These are phyloP conservation scores for Mallateleia sp. DNA, from an alignment of 2,888 invertebrate species.

Conservation along the genomic window DNA sequence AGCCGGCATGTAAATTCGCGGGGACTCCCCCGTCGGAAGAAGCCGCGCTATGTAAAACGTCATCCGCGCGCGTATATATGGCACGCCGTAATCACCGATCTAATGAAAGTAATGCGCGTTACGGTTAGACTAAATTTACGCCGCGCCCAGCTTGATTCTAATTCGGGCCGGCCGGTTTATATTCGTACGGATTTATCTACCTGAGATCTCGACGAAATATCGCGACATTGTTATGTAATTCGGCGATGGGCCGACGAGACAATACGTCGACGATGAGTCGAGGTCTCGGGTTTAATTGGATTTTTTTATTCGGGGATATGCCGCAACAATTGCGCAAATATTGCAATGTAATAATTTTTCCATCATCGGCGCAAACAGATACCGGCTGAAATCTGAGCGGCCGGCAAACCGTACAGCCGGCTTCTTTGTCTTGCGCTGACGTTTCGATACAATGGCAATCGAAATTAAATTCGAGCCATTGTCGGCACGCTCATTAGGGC, in stretches of 20 bases:
- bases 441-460: conserved; percentile 65
- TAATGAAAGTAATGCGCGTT: conserved; percentile 76
- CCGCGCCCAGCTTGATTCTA: conserved; percentile 67
- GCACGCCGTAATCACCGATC: conserved; percentile 65
- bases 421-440: conserved; percentile 60
- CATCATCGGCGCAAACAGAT: conserved; percentile 28
- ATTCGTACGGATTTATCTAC: conserved; percentile 75
- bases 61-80: conserved; percentile 16
- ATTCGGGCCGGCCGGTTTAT: conserved; percentile 76
- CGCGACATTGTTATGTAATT: conserved; percentile 63
- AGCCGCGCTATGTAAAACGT: conserved; percentile 23
- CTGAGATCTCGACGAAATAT: conserved; percentile 73
- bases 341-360: conserved; percentile 34
- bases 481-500: conserved; percentile 55
- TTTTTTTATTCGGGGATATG: not conserved
- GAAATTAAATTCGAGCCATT: conserved; percentile 60
- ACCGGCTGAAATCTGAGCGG: conserved; percentile 30
- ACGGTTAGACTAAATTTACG: conserved; percentile 77
- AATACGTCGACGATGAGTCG: conserved; percentile 3
- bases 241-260: not conserved
- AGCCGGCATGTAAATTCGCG: conserved; percentile 37
- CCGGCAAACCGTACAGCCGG: conserved; percentile 64
- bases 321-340: not conserved
- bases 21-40: conserved; percentile 36
- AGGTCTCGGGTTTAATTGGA: not conserved